Conservation (phyloP, 1,140 invertebrate species). For the Drosophila cardini region DNA sequence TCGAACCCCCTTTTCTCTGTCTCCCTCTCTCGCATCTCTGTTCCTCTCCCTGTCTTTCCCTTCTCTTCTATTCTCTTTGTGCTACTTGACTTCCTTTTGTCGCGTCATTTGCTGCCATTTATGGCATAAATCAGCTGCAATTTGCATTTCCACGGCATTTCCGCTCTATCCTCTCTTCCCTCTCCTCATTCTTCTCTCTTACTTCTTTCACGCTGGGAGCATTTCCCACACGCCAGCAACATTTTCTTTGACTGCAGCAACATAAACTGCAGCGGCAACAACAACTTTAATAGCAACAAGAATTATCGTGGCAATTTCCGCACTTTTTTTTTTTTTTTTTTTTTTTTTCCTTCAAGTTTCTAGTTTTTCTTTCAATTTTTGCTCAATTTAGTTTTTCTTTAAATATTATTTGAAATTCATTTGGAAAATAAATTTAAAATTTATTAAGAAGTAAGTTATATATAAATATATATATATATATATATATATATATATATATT, state of each 20-base stretch:
- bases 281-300: conserved; percentile 20
- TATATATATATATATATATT: too few relatives aligned
- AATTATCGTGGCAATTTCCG: conserved; percentile 51
- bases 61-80: background rate
- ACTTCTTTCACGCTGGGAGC: background rate
- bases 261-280: conserved; percentile 22
- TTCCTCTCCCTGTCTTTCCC: background rate
- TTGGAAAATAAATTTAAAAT: too few relatives aligned
- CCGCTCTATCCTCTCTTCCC: background rate
- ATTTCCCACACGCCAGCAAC: conserved; percentile 21
- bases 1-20: background rate
- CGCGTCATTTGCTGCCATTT: conserved; percentile 42
- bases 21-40: background rate
- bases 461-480: too few relatives aligned
- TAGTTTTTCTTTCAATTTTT: too few relatives aligned
- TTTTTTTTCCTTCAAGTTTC: background rate
- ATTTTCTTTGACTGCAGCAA: conserved; percentile 22
- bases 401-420: too few relatives aligned
- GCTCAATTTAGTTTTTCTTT: too few relatives aligned
- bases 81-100: conserved; percentile 18
- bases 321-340: conserved; percentile 6
- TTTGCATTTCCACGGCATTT: conserved; percentile 58
- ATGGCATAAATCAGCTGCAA: conserved; percentile 58
- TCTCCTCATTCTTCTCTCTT: background rate
- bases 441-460: too few relatives aligned